phyloP scores from a whole-genome alignment of 2,888 invertebrate species.

The Uropetala carovei region DNA sequence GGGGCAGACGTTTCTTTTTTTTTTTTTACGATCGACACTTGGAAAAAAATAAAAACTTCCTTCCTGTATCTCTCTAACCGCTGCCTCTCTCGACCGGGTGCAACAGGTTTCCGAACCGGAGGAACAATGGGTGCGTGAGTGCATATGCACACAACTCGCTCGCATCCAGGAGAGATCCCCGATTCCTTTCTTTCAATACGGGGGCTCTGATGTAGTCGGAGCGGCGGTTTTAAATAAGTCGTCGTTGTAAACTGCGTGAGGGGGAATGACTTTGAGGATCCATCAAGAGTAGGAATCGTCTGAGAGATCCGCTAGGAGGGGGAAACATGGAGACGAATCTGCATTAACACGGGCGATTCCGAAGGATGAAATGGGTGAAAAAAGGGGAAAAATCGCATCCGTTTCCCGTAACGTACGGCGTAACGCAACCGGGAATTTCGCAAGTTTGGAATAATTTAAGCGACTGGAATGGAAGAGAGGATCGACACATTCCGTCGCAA shows the following conservation, averaged over 20 bases:
- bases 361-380: not conserved
- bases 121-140: not conserved
- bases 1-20: no score
- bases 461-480: no score
- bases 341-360: not conserved
- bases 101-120: constrained; percentile 15
- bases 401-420: not conserved
- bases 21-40: not conserved
- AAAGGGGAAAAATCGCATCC: not conserved
- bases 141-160: not conserved
- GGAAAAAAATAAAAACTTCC: no score
- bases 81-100: not conserved
- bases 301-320: not conserved
- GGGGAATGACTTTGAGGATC: not conserved
- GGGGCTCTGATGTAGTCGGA: not conserved
- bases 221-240: not conserved
- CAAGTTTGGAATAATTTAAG: no score
- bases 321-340: not conserved
- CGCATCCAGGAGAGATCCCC: not conserved
- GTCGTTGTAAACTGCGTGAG: not conserved
- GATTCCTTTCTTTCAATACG: not conserved
- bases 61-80: not conserved
- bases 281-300: no score
- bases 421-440: no score
- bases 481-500: no score